Percentiles rank a stretch among this genome's conserved stretches.
phyloP scores from a whole-genome alignment of 2,797 vertebrate species.

The Poliocrania exsul region DNA sequence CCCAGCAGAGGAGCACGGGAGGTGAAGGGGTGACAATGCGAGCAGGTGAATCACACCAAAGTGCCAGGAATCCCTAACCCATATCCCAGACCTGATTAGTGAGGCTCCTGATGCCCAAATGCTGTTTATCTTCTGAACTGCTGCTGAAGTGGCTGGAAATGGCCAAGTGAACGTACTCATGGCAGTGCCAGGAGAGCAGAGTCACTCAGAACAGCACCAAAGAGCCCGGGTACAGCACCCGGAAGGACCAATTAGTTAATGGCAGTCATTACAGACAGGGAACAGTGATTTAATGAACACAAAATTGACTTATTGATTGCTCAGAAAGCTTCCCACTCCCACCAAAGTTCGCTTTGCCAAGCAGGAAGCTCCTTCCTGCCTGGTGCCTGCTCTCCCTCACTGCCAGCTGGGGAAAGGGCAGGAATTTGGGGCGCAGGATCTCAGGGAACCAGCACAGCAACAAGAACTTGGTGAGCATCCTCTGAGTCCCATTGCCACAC shows the following conservation, averaged over 20 bases:
- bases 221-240: not conserved
- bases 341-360: not conserved
- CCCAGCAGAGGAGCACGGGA: fast-evolving
- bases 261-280: not conserved
- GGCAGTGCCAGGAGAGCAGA: not conserved
- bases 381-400: not conserved
- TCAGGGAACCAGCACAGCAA: not conserved
- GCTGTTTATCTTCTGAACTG: not conserved
- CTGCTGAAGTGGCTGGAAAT: not conserved
- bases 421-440: not conserved
- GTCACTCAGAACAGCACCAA: not conserved
- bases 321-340: constrained; percentile 45
- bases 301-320: constrained; percentile 49
- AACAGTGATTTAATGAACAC: constrained; percentile 46
- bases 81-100: not conserved
- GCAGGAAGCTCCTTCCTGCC: not conserved
- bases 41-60: not conserved
- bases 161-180: not conserved
- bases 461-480: not conserved
- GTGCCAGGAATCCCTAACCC: too few relatives aligned
- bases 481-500: not conserved
- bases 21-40: not conserved
- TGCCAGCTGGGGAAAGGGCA: not conserved
- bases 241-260: not conserved
- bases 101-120: not conserved